These are phyloP conservation scores for Epinotia brunnichana DNA, from an alignment of 2,888 invertebrate genomes.

Conservation along the genomic window DNA sequence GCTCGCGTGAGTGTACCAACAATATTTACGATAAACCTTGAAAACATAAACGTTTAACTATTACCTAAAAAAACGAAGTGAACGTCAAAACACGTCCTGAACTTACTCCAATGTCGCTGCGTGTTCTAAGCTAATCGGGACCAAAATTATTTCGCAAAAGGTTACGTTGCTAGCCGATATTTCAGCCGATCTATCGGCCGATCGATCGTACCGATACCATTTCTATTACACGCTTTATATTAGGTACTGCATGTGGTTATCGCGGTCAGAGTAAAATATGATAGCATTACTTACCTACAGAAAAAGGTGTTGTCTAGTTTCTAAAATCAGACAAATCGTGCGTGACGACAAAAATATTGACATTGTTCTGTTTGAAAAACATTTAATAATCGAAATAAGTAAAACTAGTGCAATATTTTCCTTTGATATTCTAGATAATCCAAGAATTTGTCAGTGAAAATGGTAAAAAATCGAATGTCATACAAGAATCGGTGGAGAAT, in stretches of 20 bases:
- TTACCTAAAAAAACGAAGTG: conserved; percentile 25
- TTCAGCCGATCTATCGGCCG: conserved; percentile 46
- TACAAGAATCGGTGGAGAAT: too few species aligned
- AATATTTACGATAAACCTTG: not conserved
- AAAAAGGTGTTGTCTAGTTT: not conserved
- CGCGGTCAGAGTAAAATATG: not conserved
- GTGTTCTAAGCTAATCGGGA: conserved; percentile 51
- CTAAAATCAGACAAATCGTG: too few species aligned
- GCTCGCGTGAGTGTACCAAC: not conserved
- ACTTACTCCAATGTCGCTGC: conserved; percentile 51
- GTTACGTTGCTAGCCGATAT: conserved; percentile 47
- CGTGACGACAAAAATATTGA: too few species aligned
- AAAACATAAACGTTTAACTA: not conserved
- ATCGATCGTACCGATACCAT: conserved; percentile 22
- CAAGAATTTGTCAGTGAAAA: too few species aligned
- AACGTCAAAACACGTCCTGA: conserved; percentile 17
- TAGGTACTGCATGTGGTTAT: too few species aligned
- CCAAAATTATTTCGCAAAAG: conserved; percentile 49
- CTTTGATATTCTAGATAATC: too few species aligned
- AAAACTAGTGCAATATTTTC: too few species aligned
- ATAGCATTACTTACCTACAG: not conserved
- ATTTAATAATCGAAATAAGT: too few species aligned
- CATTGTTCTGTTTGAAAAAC: too few species aligned
- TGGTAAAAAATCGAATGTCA: too few species aligned
- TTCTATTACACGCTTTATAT: not conserved